Evolutionary conservation across 2,888 invertebrate genomes (phyloP).

Genomic region (Brachypterus glaber): DNA sequence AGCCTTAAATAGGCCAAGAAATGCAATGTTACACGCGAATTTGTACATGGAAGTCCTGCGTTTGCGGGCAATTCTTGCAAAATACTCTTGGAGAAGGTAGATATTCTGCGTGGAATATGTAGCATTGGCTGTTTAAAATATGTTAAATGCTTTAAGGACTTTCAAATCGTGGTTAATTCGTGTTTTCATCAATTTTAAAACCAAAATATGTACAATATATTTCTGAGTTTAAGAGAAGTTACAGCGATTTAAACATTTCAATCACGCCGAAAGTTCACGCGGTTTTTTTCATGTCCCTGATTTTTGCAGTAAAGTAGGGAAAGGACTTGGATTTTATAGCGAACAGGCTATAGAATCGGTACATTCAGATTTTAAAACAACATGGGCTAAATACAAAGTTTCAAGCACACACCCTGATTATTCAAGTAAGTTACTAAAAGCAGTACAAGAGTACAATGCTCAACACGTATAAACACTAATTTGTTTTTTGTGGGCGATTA

Average conservation of each 20-base stretch:
- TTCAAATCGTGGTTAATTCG: slow-evolving; percentile 3
- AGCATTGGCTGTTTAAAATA: too few relatives aligned
- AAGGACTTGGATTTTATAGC: slow-evolving; percentile 1
- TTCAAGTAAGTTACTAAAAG: neutral
- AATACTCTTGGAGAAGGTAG: neutral
- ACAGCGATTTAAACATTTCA: neutral
- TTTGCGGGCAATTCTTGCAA: slow-evolving; percentile 6
- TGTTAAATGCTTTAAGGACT: too few relatives aligned
- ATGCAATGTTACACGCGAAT: slow-evolving; percentile 5
- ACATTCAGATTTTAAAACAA: slow-evolving; percentile 1
- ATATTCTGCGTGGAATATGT: neutral
- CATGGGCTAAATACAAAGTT: slow-evolving; percentile 4
- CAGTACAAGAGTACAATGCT: neutral
- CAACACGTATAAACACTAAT: neutral
- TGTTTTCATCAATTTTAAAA: slow-evolving; percentile 3
- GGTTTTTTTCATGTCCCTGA: slow-evolving; percentile 4
- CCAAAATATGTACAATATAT: neutral
- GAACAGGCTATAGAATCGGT: slow-evolving; percentile 2
- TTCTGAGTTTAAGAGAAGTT: neutral
- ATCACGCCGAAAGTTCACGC: slow-evolving; percentile 7
- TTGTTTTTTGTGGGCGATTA: too few relatives aligned
- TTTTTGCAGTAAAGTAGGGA: neutral
- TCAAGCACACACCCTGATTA: neutral
- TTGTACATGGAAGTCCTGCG: neutral
- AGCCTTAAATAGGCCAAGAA: too few relatives aligned